Evolutionary conservation across 2,888 invertebrate species (phyloP).

Genomic region (Dyspetes luteomarginatus): DNA sequence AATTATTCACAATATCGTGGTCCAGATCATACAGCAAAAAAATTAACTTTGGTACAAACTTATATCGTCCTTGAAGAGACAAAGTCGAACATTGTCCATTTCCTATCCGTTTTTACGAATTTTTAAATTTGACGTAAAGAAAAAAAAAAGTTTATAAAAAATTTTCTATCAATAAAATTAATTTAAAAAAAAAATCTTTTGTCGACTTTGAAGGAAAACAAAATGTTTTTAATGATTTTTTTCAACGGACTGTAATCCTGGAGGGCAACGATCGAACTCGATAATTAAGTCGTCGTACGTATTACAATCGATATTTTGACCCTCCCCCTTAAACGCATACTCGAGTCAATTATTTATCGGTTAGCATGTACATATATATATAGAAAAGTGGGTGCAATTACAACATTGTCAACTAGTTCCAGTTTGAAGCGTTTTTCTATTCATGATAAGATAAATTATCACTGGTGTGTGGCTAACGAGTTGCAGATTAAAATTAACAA

Average conservation of each 20-base stretch:
- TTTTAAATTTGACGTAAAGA: too few species aligned
- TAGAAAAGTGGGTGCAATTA: neutral
- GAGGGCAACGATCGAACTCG: neutral
- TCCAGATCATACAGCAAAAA: too few species aligned
- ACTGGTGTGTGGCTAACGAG: conserved; percentile 9
- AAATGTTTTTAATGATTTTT: neutral
- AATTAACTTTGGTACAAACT: too few species aligned
- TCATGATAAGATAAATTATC: conserved; percentile 27
- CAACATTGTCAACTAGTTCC: neutral
- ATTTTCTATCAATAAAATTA: too few species aligned
- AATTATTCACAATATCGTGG: too few species aligned
- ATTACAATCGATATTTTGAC: neutral
- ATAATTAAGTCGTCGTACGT: neutral
- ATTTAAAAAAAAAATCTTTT: too few species aligned
- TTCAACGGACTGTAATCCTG: neutral
- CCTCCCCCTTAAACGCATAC: neutral
- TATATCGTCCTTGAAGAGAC: too few species aligned
- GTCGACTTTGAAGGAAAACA: neutral
- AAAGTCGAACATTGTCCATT: too few species aligned
- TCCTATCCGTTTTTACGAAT: too few species aligned
- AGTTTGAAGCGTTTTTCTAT: neutral
- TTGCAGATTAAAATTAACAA: conserved; percentile 17
- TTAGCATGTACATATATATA: too few species aligned
- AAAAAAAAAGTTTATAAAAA: too few species aligned
- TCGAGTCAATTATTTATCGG: neutral